These are phyloP conservation scores for Neoscelio sp. DNA, from an alignment of 2,888 invertebrate genomes.

Conservation along the genomic window DNA sequence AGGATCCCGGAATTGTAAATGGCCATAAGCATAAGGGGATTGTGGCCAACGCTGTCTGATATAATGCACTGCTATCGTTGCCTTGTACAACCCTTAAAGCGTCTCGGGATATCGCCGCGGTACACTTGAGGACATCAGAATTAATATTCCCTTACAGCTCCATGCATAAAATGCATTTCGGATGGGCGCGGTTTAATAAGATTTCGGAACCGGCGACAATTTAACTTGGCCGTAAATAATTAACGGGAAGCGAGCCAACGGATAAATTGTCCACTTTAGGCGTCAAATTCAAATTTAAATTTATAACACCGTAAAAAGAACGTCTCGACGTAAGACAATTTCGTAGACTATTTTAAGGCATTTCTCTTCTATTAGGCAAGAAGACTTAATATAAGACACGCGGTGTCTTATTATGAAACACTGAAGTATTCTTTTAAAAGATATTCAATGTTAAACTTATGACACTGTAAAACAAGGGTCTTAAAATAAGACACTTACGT, in stretches of 20 bases:
- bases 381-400: no score
- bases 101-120: constrained; percentile 23
- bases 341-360: no score
- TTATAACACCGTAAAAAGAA: no score
- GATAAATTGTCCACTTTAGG: not conserved
- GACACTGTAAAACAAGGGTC: no score
- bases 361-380: no score
- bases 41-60: constrained; percentile 38
- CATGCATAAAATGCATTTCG: constrained; percentile 30
- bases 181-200: constrained; percentile 24
- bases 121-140: constrained; percentile 47
- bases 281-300: not conserved
- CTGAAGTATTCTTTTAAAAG: no score
- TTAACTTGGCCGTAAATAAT: constrained; percentile 18
- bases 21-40: constrained; percentile 57
- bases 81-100: constrained; percentile 33
- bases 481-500: no score
- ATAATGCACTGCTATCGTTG: constrained; percentile 32
- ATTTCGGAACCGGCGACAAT: constrained; percentile 23
- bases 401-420: no score
- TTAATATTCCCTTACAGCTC: constrained; percentile 48
- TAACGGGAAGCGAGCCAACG: not conserved
- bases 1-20: constrained; percentile 53
- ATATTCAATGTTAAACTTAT: no score
- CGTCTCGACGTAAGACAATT: no score